Percentiles rank a stretch among this genome's conserved stretches.
These are phyloP conservation scores for Diplazon laetatorius DNA, from an alignment of 2,888 invertebrate species.

Conservation along the genomic window DNA sequence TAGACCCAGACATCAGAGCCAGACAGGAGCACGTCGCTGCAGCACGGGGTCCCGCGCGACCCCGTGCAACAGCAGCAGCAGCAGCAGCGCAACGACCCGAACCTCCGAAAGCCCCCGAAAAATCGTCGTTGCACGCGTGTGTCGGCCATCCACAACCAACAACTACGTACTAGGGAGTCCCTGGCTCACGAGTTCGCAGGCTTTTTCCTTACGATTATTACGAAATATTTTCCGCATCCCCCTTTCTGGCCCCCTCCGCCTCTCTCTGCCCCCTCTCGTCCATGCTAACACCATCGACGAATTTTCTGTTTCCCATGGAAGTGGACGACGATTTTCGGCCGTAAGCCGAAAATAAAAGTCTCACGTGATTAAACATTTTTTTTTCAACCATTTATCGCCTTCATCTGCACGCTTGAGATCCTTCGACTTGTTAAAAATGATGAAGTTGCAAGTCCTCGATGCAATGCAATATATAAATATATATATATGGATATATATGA, in stretches of 20 bases:
- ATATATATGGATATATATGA: no score
- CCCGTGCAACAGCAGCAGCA: conserved; percentile 36
- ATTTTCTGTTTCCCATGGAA: no score
- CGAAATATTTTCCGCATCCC: conserved; percentile 44
- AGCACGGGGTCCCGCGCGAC: conserved; percentile 51
- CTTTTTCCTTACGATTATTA: conserved; percentile 48
- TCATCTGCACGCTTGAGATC: no score
- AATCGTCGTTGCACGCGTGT: conserved; percentile 50
- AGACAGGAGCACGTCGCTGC: conserved; percentile 59
- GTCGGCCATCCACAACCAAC: conserved; percentile 43
- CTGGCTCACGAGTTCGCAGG: conserved; percentile 20
- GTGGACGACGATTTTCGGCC: no score
- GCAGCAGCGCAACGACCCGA: background rate
- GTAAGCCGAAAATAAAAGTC: no score
- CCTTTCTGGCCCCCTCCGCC: background rate
- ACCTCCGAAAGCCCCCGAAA: conserved; percentile 53
- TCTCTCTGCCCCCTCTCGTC: no score
- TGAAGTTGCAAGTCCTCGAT: no score
- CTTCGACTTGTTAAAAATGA: no score
- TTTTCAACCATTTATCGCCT: no score
- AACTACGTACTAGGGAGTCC: conserved; percentile 10
- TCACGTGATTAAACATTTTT: no score
- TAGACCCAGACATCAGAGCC: conserved; percentile 68
- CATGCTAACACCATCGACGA: no score
- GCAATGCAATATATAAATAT: no score